Percentiles rank a stretch among this genome's conserved stretches.
Evolutionary conservation across 2,888 invertebrate species (phyloP).

Genomic region (Drosophila affinis): DNA sequence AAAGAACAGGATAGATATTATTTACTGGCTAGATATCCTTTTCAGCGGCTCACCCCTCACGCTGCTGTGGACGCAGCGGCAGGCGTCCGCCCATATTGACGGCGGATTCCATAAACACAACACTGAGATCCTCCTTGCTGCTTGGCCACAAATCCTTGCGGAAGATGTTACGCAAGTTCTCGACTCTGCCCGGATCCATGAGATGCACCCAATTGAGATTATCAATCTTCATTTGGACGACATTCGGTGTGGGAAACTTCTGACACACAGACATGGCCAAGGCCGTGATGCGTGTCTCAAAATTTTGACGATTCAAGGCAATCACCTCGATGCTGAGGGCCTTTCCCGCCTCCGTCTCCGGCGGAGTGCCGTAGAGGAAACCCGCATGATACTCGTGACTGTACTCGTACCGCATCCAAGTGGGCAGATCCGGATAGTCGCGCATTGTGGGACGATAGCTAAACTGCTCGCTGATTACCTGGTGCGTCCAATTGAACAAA

Average conservation of each 20-base stretch:
- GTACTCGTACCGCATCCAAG: slow-evolving; percentile 93
- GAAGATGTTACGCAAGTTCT: slow-evolving; percentile 90
- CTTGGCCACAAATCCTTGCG: slow-evolving; percentile 91
- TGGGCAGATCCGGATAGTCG: slow-evolving; percentile 92
- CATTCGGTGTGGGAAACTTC: slow-evolving; percentile 89
- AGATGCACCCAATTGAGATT: slow-evolving; percentile 95
- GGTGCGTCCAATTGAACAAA: slow-evolving; percentile 90
- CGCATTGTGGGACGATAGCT: slow-evolving; percentile 89
- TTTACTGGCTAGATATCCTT: neutral
- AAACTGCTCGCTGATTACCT: slow-evolving; percentile 82
- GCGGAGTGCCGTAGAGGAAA: slow-evolving; percentile 93
- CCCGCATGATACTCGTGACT: slow-evolving; percentile 91
- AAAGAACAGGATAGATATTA: neutral
- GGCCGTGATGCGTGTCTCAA: slow-evolving; percentile 88
- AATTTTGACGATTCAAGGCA: slow-evolving; percentile 90
- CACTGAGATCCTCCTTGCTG: slow-evolving; percentile 89
- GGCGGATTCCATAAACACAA: slow-evolving; percentile 93
- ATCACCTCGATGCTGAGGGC: slow-evolving; percentile 88
- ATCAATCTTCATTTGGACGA: slow-evolving; percentile 94
- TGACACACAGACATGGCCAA: slow-evolving; percentile 87
- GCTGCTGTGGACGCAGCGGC: slow-evolving; percentile 92
- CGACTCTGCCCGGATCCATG: slow-evolving; percentile 89
- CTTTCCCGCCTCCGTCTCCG: slow-evolving; percentile 86
- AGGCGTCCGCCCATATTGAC: slow-evolving; percentile 92
- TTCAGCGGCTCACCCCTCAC: slow-evolving; percentile 88